These are phyloP conservation scores for Hoplodrina blanda DNA, from an alignment of 2,888 invertebrate genomes.

Conservation along the genomic window DNA sequence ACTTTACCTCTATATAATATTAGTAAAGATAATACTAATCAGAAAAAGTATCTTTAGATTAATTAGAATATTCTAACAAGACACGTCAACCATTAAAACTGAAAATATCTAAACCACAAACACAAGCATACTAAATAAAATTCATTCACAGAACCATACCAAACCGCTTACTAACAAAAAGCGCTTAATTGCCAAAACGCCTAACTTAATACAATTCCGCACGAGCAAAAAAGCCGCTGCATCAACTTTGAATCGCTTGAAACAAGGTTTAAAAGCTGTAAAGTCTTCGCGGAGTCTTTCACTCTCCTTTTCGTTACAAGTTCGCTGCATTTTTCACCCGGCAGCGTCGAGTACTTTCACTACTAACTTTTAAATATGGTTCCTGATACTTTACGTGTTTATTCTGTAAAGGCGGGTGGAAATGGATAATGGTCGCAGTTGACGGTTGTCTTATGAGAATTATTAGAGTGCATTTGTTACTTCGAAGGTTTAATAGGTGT, in stretches of 20 bases:
- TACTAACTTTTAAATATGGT: conserved; percentile 76
- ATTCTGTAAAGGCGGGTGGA: conserved; percentile 7
- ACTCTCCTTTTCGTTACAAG: conserved; percentile 82
- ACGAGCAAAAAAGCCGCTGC: conserved; percentile 58
- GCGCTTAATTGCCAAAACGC: conserved; percentile 47
- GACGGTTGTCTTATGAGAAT: background rate
- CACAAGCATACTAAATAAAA: background rate
- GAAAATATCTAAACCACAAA: background rate
- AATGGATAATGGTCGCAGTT: background rate
- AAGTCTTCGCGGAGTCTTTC: conserved; percentile 69
- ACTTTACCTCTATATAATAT: too few species aligned
- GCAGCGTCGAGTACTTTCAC: conserved; percentile 80
- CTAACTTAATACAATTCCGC: conserved; percentile 45
- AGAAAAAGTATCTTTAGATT: background rate
- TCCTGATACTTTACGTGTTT: conserved; percentile 49
- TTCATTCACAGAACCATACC: background rate
- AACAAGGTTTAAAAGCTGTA: conserved; percentile 66
- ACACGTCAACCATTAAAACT: too few species aligned
- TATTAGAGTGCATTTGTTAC: background rate
- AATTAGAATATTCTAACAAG: background rate
- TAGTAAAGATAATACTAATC: too few species aligned
- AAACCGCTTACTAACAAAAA: conserved; percentile 19
- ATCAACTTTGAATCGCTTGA: conserved; percentile 64
- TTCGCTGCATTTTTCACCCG: conserved; percentile 87
- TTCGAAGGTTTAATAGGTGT: background rate